Evolutionary conservation across 2,113 vertebrate genomes (phyloP).

Genomic region (Lagopus muta): DNA sequence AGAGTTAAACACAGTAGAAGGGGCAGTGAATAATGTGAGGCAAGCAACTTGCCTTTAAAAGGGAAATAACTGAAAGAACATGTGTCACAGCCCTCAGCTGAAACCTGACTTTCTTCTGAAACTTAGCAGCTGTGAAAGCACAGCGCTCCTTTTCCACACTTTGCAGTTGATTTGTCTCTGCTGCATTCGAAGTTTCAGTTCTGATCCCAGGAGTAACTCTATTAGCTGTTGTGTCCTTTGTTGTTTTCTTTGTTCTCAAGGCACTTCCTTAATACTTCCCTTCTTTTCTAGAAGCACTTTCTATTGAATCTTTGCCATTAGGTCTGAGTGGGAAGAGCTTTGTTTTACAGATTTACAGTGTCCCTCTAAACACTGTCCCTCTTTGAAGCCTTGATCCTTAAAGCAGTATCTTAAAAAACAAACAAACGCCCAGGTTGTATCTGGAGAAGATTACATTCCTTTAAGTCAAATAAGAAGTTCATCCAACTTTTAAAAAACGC

Average conservation of each 20-base stretch:
- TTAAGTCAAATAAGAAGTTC: constrained; percentile 38
- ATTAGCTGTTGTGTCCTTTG: neutral
- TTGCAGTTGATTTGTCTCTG: neutral
- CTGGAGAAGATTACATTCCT: constrained; percentile 63
- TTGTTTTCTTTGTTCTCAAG: neutral
- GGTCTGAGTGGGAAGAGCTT: constrained; percentile 37
- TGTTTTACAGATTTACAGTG: neutral
- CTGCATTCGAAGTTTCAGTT: neutral
- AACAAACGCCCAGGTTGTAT: constrained; percentile 38
- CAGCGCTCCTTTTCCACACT: neutral
- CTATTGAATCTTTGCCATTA: constrained; percentile 33
- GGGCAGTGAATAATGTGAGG: neutral
- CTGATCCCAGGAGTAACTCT: neutral
- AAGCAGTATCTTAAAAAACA: constrained; percentile 20
- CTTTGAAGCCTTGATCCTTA: constrained; percentile 31
- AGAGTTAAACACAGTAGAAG: constrained; percentile 17
- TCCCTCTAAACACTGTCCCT: constrained; percentile 8
- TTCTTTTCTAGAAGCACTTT: constrained; percentile 48
- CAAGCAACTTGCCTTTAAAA: constrained; percentile 30
- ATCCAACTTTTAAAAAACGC: constrained; percentile 46
- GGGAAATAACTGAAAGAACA: constrained; percentile 4
- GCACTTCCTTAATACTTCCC: neutral
- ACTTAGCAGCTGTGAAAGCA: neutral
- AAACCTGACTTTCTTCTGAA: constrained; percentile 9
- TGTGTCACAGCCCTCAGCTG: neutral